Evolutionary conservation across 2,888 invertebrate genomes (phyloP), one percentile per base, ranked within the genome.

Genomic region (Aproaerema taeniolella): DNA sequence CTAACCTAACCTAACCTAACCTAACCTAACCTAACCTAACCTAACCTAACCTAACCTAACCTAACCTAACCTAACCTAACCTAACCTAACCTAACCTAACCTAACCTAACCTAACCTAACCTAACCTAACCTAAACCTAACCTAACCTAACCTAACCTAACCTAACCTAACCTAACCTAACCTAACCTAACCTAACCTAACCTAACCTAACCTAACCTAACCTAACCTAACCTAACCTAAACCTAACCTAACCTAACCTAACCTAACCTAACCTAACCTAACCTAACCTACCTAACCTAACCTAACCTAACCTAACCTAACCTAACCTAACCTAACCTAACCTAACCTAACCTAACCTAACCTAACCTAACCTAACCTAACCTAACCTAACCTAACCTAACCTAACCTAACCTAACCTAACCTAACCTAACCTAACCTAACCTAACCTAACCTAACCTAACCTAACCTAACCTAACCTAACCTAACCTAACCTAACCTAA

Each of bases 301-400:
- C 35, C 34, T 43, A 43, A 43, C 43, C 43, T 43, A 43, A 43
- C 43, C 43, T 43, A 43, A 43, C 43, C 43, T 43, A 43, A 43
- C 43, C 43, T 43, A 43, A 43, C 43, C 43, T 43, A 43, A 43
- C 43, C 43, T 43, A 43, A 43, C 43, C 43, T 43, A 43, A 43
- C 43, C 43, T 43, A 43, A 43, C 43, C 43, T 43, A 43, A 43
- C 43, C 43, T 43, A 43, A 43, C 43, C 43, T 43, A 43, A 43
- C 43, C 40, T 44, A 44, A 41, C 41, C 40, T 41, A 44, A 44
- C 40, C 40, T 41, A 44, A 44, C 41, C 40, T 41, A 44, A 44
- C 40, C 44, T 41, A 44, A 41, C 40, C 40, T 41, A 41, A 41
- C 41, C 40, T 41, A 41, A 44, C 40, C 44, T 44, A 41, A 41